phyloP scores from a whole-genome alignment of 2,888 invertebrate species.

The Podabrus alpinus region DNA sequence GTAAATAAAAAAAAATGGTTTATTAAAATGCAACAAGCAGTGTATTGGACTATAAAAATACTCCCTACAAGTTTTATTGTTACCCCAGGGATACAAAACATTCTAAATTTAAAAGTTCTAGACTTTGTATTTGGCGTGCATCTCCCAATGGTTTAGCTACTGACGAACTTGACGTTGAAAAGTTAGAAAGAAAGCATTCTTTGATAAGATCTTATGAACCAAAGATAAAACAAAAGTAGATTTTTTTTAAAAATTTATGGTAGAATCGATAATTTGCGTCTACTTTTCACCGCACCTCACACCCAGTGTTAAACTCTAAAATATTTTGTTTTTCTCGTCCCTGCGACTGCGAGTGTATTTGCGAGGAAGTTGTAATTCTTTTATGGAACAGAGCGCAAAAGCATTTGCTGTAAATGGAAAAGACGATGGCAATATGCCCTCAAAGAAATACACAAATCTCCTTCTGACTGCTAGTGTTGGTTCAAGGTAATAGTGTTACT shows the following conservation, averaged over 20 bases:
- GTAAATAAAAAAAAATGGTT: conserved; percentile 7
- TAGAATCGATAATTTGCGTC: background rate
- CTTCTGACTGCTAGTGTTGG: conserved; percentile 26
- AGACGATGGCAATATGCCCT: conserved; percentile 24
- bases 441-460: conserved; percentile 27
- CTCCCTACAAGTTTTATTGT: conserved; percentile 18
- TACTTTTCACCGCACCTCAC: background rate
- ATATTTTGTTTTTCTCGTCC: background rate
- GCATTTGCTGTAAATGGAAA: conserved; percentile 25
- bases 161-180: conserved; percentile 24
- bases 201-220: background rate
- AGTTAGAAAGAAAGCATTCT: conserved; percentile 13
- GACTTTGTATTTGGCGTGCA: conserved; percentile 32
- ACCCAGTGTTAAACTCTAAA: background rate
- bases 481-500: conserved; percentile 25
- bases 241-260: background rate
- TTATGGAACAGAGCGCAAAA: conserved; percentile 18
- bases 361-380: conserved; percentile 20
- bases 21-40: conserved; percentile 19
- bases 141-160: conserved; percentile 23
- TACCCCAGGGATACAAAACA: conserved; percentile 33
- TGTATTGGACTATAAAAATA: conserved; percentile 14
- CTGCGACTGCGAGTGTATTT: background rate
- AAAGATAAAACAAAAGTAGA: background rate
- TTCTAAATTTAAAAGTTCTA: conserved; percentile 40